phyloP scores from a whole-genome alignment of 2,888 invertebrate species.

The Malthinus seriepunctatus region DNA sequence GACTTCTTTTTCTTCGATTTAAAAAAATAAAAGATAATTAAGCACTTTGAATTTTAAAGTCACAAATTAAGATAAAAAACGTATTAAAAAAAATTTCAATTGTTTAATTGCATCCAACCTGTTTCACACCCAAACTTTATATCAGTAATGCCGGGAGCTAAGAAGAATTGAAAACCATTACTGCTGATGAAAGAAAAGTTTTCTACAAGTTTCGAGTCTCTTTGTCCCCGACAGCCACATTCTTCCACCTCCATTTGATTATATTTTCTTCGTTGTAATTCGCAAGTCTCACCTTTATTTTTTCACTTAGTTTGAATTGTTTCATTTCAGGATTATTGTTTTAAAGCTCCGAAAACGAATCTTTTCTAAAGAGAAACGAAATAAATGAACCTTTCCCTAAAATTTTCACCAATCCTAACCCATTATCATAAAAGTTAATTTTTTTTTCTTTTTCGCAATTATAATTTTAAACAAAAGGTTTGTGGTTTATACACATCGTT shows the following conservation, averaged over 20 bases:
- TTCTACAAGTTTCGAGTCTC: constrained; percentile 51
- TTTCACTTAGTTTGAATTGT: constrained; percentile 45
- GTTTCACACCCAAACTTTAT: constrained; percentile 31
- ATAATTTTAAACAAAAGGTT: constrained; percentile 1
- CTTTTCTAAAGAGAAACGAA: constrained; percentile 31
- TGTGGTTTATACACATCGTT: constrained; percentile 3
- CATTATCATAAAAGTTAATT: constrained; percentile 2
- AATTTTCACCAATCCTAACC: constrained; percentile 15
- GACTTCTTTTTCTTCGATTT: background rate
- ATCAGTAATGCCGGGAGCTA: constrained; percentile 38
- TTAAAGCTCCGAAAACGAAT: constrained; percentile 38
- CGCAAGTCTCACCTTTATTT: constrained; percentile 46
- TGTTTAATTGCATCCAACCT: constrained; percentile 30
- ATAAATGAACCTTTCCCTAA: constrained; percentile 20
- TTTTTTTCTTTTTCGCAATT: background rate
- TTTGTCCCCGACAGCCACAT: constrained; percentile 51
- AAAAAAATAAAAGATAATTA: constrained; percentile 3
- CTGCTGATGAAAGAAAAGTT: constrained; percentile 57
- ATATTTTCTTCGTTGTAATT: constrained; percentile 38
- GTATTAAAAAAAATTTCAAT: constrained; percentile 25
- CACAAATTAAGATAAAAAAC: too few relatives aligned
- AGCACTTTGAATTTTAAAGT: constrained; percentile 1
- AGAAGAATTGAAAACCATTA: constrained; percentile 56
- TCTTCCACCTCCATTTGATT: constrained; percentile 50
- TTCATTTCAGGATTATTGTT: constrained; percentile 44